Evolutionary conservation across 2,797 vertebrate genomes (phyloP).

Genomic region (Galago senegalensis): DNA sequence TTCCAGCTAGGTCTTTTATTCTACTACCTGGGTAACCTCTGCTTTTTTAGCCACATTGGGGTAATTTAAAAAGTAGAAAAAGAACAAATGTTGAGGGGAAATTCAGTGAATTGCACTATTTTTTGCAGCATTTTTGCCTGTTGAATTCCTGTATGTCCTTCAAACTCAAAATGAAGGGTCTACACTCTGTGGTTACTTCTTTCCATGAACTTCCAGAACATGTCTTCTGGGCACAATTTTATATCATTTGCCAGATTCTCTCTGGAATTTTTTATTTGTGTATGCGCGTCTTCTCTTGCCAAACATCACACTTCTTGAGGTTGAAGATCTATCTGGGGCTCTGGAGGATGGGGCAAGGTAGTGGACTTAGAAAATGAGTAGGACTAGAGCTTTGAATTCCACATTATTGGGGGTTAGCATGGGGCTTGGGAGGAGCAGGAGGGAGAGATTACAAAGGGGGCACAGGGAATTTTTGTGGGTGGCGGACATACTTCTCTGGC

Average conservation of each 20-base stretch:
- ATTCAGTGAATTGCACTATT: background rate
- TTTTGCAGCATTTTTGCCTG: background rate
- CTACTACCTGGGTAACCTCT: background rate
- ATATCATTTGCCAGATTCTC: background rate
- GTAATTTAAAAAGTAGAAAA: slow-evolving; percentile 23
- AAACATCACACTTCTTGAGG: background rate
- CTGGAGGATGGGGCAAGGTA: background rate
- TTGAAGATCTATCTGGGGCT: background rate
- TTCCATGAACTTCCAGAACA: background rate
- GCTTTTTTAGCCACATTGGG: background rate
- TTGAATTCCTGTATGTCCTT: background rate
- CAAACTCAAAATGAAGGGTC: background rate
- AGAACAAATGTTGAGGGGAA: background rate
- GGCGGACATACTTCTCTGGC: background rate
- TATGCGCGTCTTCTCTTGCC: background rate
- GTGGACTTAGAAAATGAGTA: background rate
- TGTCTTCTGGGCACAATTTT: background rate
- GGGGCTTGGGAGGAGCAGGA: background rate
- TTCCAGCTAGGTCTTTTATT: background rate
- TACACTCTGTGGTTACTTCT: background rate
- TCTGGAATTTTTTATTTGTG: background rate
- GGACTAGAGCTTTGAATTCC: background rate
- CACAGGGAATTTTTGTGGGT: background rate
- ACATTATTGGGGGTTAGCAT: background rate
- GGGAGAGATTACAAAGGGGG: background rate